Evolutionary conservation across 2,888 invertebrate species (phyloP).

Genomic region (Sinohyriopsis cumingii): DNA sequence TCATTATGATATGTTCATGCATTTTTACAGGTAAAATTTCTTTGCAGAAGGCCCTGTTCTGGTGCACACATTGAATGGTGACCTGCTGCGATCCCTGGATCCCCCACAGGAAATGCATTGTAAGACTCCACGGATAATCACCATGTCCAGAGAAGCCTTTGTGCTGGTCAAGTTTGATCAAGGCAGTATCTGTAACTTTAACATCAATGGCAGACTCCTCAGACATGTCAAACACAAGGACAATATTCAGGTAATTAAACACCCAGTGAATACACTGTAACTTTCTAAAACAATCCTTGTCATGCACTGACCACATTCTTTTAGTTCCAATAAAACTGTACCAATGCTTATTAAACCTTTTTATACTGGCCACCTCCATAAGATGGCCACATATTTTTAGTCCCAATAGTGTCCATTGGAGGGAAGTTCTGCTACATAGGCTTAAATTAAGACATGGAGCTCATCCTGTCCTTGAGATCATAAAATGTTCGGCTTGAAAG

Average conservation of each 20-base stretch:
- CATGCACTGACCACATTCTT: neutral
- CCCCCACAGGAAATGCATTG: constrained; percentile 76
- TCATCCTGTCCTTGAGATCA: too few relatives aligned
- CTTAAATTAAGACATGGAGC: too few relatives aligned
- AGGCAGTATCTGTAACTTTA: constrained; percentile 93
- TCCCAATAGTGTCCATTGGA: too few relatives aligned
- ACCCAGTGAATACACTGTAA: neutral
- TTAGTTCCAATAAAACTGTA: neutral
- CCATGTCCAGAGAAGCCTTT: constrained; percentile 96
- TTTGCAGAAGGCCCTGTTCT: constrained; percentile 92
- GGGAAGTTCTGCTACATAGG: too few relatives aligned
- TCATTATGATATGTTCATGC: too few relatives aligned
- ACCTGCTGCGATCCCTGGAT: constrained; percentile 91
- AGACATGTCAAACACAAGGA: constrained; percentile 94
- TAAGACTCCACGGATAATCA: constrained; percentile 88
- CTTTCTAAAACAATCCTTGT: neutral
- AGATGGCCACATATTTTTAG: too few relatives aligned
- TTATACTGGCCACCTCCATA: too few relatives aligned
- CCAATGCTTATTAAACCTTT: too few relatives aligned
- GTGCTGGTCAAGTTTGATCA: constrained; percentile 93
- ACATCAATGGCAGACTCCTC: constrained; percentile 92
- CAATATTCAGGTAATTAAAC: constrained; percentile 85
- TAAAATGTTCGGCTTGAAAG: too few relatives aligned
- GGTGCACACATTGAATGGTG: constrained; percentile 98
- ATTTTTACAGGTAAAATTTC: neutral